Base-by-base conservation (phyloP, 2,113 vertebrate genomes). In the Neolamprologus fasciatus region DNA sequence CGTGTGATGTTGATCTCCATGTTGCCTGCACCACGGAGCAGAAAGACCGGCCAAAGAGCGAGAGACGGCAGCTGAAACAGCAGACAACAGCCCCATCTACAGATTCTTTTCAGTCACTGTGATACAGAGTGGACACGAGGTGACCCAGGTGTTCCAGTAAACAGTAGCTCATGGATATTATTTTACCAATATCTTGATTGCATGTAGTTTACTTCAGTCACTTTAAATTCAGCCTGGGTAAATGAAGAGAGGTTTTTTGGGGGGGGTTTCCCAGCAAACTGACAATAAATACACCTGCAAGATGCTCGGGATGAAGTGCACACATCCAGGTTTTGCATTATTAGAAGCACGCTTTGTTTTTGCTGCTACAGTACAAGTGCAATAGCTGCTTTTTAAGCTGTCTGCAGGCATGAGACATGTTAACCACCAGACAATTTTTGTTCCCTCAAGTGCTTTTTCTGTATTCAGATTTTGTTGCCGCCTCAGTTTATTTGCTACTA, bases 71-170 rank as follows among this genome's bases (percentile, higher is more conserved):
- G 81, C 47, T 78, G 8, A 81, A 94, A 78, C 31, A 16, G 90
- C 90, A 91, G 94, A 86, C 95, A 94, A 93, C 95, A 96, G 94
- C 95, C 57, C 93, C 96, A 95, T 92, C 96, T 96, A 96, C 87
- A 87, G 96, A 55, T 54, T 3, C 8, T 4, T n/a, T n/a, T 5
- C 3, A 31, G 71, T 47, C 63, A 92, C 45, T 85, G 58, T 45
- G 50, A 50, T 5, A 26, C 6, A 61, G 63, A 61, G 40, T 8
- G 47, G 58, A 58, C 17, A 40, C 23, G 23, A 53, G 17, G 37
- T 26, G 42, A 84, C 50, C 51, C 33, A 84, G 50, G 17, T 66
- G 61, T 66, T 21, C 47, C 8, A 4, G n/a, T 21, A 51, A 33
- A 78, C 45, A 51, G 2, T 4, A 37, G 58, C 33, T 33, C 7